phyloP scores from a whole-genome alignment of 2,888 invertebrate species.

The Trimorus sp. region DNA sequence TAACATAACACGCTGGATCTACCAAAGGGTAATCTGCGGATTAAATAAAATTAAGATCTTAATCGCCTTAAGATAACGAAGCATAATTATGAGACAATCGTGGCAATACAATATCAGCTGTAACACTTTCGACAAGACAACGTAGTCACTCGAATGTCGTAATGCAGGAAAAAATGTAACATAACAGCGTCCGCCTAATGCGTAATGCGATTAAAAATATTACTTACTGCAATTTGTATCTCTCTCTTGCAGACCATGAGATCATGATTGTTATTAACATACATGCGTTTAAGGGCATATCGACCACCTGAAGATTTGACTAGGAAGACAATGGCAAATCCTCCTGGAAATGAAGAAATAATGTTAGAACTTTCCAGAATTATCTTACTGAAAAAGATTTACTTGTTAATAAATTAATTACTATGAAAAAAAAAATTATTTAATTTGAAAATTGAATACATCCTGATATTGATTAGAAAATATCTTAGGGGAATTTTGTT shows the following conservation, averaged over 20 bases:
- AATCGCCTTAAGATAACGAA: not conserved
- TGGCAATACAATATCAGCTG: too few relatives aligned
- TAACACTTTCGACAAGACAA: too few relatives aligned
- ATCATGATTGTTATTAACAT: conserved; percentile 95
- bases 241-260: conserved; percentile 93
- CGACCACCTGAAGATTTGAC: conserved; percentile 87
- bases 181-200: conserved; percentile 15
- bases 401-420: too few relatives aligned
- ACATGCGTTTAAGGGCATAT: conserved; percentile 95
- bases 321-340: conserved; percentile 95
- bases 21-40: not conserved
- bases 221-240: conserved; percentile 93
- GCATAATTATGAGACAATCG: too few relatives aligned
- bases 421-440: too few relatives aligned
- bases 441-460: too few relatives aligned
- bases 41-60: not conserved
- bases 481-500: too few relatives aligned
- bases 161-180: not conserved
- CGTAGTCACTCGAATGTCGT: too few relatives aligned
- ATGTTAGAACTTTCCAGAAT: not conserved
- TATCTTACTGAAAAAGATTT: too few relatives aligned
- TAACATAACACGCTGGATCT: too few relatives aligned
- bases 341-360: conserved; percentile 85
- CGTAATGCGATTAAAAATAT: conserved; percentile 18
- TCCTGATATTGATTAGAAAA: too few relatives aligned